Evolutionary conservation across 1,140 invertebrate genomes (phyloP).

Genomic region (Scaptomyza montana): DNA sequence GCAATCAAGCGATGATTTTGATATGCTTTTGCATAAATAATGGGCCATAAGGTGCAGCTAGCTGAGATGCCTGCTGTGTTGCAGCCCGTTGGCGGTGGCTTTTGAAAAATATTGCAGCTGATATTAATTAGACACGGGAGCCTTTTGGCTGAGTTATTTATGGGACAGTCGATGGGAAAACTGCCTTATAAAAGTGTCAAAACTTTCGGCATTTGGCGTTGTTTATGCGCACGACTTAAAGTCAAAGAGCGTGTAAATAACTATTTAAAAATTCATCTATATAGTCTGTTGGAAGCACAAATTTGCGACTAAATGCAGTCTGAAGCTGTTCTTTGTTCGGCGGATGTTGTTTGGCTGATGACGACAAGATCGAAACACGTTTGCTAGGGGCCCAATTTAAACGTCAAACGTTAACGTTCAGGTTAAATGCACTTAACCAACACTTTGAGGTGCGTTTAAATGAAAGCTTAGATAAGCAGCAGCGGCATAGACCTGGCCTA

Average conservation of each 20-base stretch:
- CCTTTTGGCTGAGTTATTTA: constrained; percentile 74
- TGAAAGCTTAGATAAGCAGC: constrained; percentile 72
- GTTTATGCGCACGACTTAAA: constrained; percentile 69
- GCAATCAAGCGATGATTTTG: constrained; percentile 50
- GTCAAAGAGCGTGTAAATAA: constrained; percentile 69
- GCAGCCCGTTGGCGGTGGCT: constrained; percentile 43
- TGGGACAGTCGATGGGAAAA: constrained; percentile 71
- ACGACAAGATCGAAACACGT: constrained; percentile 52
- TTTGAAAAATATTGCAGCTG: constrained; percentile 61
- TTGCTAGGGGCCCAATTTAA: constrained; percentile 67
- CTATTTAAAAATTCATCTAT: constrained; percentile 45
- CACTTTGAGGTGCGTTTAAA: constrained; percentile 78
- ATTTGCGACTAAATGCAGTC: constrained; percentile 23
- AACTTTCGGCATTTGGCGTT: constrained; percentile 59
- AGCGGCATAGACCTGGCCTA: constrained; percentile 20
- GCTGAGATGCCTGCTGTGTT: constrained; percentile 55
- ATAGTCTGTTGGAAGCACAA: constrained; percentile 1
- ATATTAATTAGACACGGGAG: constrained; percentile 68
- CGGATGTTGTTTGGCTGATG: constrained; percentile 47
- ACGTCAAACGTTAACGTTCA: constrained; percentile 77
- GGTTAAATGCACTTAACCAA: constrained; percentile 81
- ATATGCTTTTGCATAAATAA: constrained; percentile 41
- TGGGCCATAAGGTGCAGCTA: constrained; percentile 34
- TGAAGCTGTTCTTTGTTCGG: constrained; percentile 17
- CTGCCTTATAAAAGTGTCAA: constrained; percentile 82